A percentile compares a stretch with the other conserved stretches of the same genome.
Evolutionary conservation across 1,140 invertebrate genomes (phyloP).

Genomic region (Antheraea mylitta): DNA sequence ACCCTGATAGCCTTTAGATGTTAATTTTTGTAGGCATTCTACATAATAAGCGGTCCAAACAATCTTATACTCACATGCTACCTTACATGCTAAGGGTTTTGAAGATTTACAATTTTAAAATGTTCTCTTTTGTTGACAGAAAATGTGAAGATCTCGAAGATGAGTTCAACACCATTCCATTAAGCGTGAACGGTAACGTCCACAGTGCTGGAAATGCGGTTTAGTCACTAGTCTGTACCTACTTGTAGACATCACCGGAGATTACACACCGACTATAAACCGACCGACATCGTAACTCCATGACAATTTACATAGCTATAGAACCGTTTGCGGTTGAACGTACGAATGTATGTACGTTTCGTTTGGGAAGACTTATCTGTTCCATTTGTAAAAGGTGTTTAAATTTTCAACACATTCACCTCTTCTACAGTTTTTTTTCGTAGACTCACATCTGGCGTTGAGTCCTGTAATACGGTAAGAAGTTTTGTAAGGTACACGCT

Average conservation of each 20-base stretch:
- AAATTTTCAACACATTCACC: neutral
- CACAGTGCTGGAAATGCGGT: constrained; percentile 72
- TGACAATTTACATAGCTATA: neutral
- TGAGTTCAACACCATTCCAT: constrained; percentile 71
- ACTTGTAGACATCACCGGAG: neutral
- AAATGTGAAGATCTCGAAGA: constrained; percentile 70
- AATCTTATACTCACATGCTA: too few relatives aligned
- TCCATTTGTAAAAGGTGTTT: neutral
- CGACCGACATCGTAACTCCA: neutral
- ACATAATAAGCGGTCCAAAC: too few relatives aligned
- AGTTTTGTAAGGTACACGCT: too few relatives aligned
- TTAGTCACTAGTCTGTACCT: constrained; percentile 31
- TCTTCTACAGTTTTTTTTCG: too few relatives aligned
- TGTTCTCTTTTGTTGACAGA: constrained; percentile 39
- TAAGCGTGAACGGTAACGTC: constrained; percentile 63
- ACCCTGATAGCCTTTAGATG: too few relatives aligned
- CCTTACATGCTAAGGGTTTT: too few relatives aligned
- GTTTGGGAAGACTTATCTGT: neutral
- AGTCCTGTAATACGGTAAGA: too few relatives aligned
- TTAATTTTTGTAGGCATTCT: too few relatives aligned
- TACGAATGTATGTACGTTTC: neutral
- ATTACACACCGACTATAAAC: constrained; percentile 10
- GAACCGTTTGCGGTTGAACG: neutral
- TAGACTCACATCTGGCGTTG: too few relatives aligned
- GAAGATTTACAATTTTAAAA: neutral